phyloP scores from a whole-genome alignment of 2,888 invertebrate species.

The Mesoligia furuncula region DNA sequence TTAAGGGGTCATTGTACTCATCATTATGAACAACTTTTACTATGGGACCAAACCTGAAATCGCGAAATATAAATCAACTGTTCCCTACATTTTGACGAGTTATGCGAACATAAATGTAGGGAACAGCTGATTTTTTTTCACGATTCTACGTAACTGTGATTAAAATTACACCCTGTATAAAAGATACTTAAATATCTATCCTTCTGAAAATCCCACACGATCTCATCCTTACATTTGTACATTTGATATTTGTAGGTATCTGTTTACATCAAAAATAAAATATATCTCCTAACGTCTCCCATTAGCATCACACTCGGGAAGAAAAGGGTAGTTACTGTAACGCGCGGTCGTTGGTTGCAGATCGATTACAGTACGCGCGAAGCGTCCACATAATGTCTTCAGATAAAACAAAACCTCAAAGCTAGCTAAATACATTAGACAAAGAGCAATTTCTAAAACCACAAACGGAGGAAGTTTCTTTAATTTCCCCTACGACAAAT shows the following conservation, averaged over 20 bases:
- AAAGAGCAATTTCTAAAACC: background rate
- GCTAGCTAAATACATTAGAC: background rate
- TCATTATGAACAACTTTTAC: no score
- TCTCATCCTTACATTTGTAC: background rate
- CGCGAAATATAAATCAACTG: no score
- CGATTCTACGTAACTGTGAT: no score
- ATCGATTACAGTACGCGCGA: no score
- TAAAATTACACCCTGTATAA: no score
- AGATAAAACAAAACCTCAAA: background rate
- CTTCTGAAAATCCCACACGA: background rate
- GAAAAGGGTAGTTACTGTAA: conserved; percentile 8
- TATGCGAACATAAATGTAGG: no score
- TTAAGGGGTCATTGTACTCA: no score
- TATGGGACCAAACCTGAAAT: no score
- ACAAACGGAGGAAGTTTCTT: background rate
- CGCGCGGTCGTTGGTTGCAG: conserved; percentile 7
- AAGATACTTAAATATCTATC: background rate
- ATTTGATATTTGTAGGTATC: background rate
- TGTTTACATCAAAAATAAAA: background rate
- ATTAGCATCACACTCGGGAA: background rate
- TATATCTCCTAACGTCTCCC: background rate
- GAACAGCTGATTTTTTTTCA: no score
- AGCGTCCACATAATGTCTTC: no score
- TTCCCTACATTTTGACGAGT: no score
- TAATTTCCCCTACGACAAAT: background rate